Evolutionary conservation across 2,797 vertebrate genomes (phyloP), one percentile per base, ranked within the genome.

Genomic region (Syndactyla subalaris): DNA sequence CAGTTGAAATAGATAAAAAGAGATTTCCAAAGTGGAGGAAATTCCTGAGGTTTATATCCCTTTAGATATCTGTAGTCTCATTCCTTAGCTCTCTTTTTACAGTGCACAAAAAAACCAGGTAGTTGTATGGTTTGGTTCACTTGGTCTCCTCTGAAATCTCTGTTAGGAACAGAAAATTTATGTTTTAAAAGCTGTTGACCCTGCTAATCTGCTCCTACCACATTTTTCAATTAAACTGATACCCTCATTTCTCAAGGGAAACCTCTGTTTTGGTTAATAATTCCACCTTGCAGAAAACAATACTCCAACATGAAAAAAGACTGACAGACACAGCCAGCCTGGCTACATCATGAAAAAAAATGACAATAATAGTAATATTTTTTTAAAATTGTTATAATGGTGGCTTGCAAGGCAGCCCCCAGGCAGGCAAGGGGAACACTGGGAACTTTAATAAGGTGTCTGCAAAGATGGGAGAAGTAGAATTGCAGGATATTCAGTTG

Each of bases 401-500:
- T 52, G 66, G 10, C 70, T 81, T 34, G 12, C 14, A 39, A 21
- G 51, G 9, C 39, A 76, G 11, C 49, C 20, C 22, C 14, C 23
- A 52, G 41, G 12, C 6, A 23, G 41, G 30, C 21, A 0, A 0
- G 0, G 5, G 8, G 17, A 70, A 36, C 10, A 3, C n/a, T 34
- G 29, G 29, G 8, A 66, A 43, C n/a, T 39, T 17, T 32, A 62
- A 63, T 23, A 34, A 89, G 48, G 4, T 51, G 19, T 7, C 55
- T 57, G 26, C 21, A 81, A 71, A 62, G 15, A 36, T 12, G 57
- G 30, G 16, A 67, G 51, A 82, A 83, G 26, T 11, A 39, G 15
- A 81, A 67, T 9, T 78, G n/a, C 7, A 49, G 16, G 34, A 32
- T 20, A 45, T 29, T 57, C 15, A 19, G 9, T 21, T 38, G 10